phyloP scores from a whole-genome alignment of 2,797 vertebrate genomes.

The Neomorphus geoffroyi region DNA sequence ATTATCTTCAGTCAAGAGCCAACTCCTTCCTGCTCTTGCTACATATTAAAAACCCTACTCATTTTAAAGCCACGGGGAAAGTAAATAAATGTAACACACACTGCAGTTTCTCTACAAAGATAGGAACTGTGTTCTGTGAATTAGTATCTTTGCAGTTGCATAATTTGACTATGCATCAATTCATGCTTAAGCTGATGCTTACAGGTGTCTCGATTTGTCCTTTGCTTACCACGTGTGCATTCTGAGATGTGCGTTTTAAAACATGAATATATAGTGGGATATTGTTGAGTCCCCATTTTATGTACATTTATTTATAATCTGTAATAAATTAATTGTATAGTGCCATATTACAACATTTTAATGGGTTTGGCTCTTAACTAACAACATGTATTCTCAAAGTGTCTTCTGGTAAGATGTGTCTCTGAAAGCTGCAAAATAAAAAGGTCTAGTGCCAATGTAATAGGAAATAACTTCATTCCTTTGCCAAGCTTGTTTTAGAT shows the following conservation, averaged over 20 bases:
- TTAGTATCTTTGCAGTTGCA: neutral
- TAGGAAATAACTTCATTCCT: constrained; percentile 26
- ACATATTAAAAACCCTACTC: neutral
- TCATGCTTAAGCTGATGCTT: neutral
- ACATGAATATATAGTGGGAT: neutral
- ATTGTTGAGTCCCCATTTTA: neutral
- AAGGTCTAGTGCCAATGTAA: neutral
- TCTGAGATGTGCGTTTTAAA: neutral
- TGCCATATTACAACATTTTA: neutral
- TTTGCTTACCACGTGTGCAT: neutral
- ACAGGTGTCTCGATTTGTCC: neutral
- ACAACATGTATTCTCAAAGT: neutral
- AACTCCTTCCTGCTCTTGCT: neutral
- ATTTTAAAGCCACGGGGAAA: constrained; percentile 19
- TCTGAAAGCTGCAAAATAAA: neutral
- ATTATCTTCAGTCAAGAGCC: neutral
- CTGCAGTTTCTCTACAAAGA: neutral
- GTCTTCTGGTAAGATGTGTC: neutral
- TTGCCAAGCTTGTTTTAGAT: constrained; percentile 49
- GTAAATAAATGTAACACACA: neutral
- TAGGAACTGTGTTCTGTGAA: neutral
- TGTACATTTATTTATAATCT: neutral
- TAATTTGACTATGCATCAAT: neutral
- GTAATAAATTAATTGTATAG: neutral
- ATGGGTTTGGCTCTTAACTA: neutral